These are phyloP conservation scores for Cyprinella venusta DNA, from an alignment of 2,797 vertebrate genomes.

Conservation along the genomic window DNA sequence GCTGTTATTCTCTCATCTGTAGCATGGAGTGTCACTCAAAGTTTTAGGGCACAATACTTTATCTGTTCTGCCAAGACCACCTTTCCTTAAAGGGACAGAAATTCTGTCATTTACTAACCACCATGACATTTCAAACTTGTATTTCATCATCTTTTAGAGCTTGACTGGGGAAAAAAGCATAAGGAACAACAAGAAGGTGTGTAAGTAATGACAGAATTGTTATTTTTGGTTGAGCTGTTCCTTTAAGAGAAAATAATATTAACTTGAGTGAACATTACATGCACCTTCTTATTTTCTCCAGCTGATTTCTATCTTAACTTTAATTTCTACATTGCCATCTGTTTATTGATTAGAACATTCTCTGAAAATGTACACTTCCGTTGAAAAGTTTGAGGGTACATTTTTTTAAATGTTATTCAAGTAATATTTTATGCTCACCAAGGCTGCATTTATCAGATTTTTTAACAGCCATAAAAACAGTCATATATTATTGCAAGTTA, in stretches of 20 bases:
- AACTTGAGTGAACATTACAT: not conserved
- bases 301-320: not conserved
- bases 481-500: not conserved
- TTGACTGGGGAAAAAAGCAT: not conserved
- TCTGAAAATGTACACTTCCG: not conserved
- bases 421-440: not conserved
- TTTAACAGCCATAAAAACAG: not conserved
- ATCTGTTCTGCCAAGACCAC: not conserved
- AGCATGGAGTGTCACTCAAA: not conserved
- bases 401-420: not conserved
- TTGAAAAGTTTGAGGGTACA: not conserved
- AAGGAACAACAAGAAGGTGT: not conserved
- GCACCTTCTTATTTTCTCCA: slow-evolving; percentile 9
- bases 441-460: not conserved
- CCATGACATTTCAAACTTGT: not conserved
- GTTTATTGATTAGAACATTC: not conserved
- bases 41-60: not conserved
- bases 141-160: not conserved
- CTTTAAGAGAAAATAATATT: not conserved
- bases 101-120: not conserved
- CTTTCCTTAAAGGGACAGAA: not conserved
- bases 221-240: not conserved
- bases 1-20: not conserved
- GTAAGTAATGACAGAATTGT: not conserved
- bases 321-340: not conserved